These are phyloP conservation scores for Ganaspis brasiliensis DNA, from an alignment of 2,888 invertebrate genomes.

Conservation along the genomic window DNA sequence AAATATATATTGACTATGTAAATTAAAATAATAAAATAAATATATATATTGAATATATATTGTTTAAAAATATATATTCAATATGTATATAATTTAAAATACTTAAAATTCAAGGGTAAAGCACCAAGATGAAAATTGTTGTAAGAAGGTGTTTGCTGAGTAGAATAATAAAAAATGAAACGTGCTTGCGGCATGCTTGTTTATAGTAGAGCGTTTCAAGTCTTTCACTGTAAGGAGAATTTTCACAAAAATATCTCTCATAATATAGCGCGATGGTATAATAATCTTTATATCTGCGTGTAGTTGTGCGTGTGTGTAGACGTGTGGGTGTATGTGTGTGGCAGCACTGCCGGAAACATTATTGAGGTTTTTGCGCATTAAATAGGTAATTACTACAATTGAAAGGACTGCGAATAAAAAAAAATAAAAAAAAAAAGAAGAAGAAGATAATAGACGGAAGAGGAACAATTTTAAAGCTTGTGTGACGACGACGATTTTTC, in stretches of 20 bases:
- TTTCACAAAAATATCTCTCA: constrained; percentile 12
- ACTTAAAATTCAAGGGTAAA: neutral
- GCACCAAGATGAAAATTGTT: neutral
- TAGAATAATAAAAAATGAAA: constrained; percentile 34
- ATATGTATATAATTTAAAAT: neutral
- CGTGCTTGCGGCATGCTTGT: constrained; percentile 30
- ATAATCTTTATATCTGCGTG: constrained; percentile 12
- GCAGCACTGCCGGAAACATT: constrained; percentile 32
- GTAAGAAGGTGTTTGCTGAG: constrained; percentile 23
- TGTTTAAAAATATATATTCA: neutral
- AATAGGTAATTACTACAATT: constrained; percentile 20
- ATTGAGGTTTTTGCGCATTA: constrained; percentile 24
- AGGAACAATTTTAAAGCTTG: constrained; percentile 24
- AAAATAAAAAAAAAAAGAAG: constrained; percentile 12
- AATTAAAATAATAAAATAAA: too few species aligned
- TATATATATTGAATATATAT: neutral
- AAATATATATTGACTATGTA: too few species aligned
- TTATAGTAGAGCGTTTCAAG: constrained; percentile 37
- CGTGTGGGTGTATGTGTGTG: constrained; percentile 32
- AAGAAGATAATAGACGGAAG: neutral
- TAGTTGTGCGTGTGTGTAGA: constrained; percentile 13
- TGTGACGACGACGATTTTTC: constrained; percentile 26
- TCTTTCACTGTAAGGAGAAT: constrained; percentile 18
- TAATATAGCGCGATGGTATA: neutral
- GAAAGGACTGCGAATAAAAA: constrained; percentile 19